These are phyloP conservation scores for Octodonta nipae DNA, from an alignment of 2,888 invertebrate genomes.

Conservation along the genomic window DNA sequence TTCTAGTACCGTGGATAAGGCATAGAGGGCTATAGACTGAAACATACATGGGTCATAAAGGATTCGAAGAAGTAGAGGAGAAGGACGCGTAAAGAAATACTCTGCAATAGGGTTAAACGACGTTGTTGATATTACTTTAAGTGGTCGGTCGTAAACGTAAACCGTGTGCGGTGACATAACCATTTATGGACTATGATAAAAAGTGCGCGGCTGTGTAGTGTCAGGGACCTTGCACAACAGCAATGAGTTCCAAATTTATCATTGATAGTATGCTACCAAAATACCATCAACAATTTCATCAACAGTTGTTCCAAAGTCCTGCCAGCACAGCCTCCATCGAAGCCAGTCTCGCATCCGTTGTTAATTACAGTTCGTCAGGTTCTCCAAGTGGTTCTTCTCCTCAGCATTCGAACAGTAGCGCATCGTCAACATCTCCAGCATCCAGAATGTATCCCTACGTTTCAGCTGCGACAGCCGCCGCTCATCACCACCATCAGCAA, in stretches of 20 bases:
- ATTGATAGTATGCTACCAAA: slow-evolving; percentile 96
- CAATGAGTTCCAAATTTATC: slow-evolving; percentile 95
- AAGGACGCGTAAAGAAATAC: slow-evolving; percentile 42
- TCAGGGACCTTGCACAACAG: slow-evolving; percentile 34
- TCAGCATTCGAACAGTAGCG: slow-evolving; percentile 45
- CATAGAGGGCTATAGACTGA: slow-evolving; percentile 59
- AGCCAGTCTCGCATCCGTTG: slow-evolving; percentile 56
- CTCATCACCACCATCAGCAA: slow-evolving; percentile 58
- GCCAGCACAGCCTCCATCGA: slow-evolving; percentile 55
- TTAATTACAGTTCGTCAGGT: slow-evolving; percentile 44
- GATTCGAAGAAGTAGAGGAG: slow-evolving; percentile 61
- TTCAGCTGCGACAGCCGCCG: slow-evolving; percentile 49
- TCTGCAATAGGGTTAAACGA: slow-evolving; percentile 35
- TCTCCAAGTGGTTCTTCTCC: slow-evolving; percentile 59
- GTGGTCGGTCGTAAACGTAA: slow-evolving; percentile 30
- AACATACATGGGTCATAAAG: slow-evolving; percentile 74
- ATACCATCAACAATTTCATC: slow-evolving; percentile 68
- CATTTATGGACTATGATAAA: slow-evolving; percentile 28
- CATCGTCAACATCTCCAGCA: slow-evolving; percentile 36
- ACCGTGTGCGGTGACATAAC: slow-evolving; percentile 23
- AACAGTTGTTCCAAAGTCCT: slow-evolving; percentile 45
- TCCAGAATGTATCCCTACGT: slow-evolving; percentile 89
- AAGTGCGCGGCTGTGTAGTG: slow-evolving; percentile 32
- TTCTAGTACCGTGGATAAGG: slow-evolving; percentile 52
- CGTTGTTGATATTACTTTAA: slow-evolving; percentile 27